These are phyloP conservation scores for Falco cherrug DNA, from an alignment of 2,797 vertebrate genomes.

Conservation along the genomic window DNA sequence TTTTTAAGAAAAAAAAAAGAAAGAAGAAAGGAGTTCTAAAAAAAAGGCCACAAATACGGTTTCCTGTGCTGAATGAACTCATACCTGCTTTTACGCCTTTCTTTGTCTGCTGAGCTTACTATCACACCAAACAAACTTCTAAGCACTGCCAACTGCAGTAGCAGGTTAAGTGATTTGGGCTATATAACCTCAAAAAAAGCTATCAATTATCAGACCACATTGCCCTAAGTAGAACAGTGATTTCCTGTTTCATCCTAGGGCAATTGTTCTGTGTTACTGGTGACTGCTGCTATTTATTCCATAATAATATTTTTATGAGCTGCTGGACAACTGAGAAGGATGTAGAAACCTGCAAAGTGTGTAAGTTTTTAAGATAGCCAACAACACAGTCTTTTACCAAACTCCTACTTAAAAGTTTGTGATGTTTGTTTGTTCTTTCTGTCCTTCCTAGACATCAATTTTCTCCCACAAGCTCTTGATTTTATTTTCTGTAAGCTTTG, in stretches of 20 bases:
- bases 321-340: neutral
- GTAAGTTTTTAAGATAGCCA: neutral
- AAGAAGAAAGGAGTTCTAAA: rapidly evolving
- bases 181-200: neutral
- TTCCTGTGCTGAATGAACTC: neutral
- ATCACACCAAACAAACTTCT: neutral
- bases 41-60: neutral
- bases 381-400: neutral
- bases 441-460: constrained; percentile 65
- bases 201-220: neutral
- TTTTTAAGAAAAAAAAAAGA: neutral
- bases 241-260: neutral
- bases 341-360: neutral
- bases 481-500: constrained; percentile 69
- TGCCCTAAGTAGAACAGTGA: neutral
- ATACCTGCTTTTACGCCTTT: neutral
- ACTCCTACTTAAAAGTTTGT: constrained; percentile 47
- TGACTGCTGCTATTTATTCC: neutral
- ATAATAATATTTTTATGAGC: neutral
- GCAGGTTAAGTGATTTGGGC: neutral
- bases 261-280: neutral
- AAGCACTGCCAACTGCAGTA: neutral
- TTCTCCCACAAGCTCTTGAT: constrained; percentile 64
- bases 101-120: neutral
- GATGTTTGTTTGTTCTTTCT: constrained; percentile 54